Percentiles rank a stretch among this genome's conserved stretches.
phyloP scores from a whole-genome alignment of 2,888 invertebrate species.

The Elegia similella region DNA sequence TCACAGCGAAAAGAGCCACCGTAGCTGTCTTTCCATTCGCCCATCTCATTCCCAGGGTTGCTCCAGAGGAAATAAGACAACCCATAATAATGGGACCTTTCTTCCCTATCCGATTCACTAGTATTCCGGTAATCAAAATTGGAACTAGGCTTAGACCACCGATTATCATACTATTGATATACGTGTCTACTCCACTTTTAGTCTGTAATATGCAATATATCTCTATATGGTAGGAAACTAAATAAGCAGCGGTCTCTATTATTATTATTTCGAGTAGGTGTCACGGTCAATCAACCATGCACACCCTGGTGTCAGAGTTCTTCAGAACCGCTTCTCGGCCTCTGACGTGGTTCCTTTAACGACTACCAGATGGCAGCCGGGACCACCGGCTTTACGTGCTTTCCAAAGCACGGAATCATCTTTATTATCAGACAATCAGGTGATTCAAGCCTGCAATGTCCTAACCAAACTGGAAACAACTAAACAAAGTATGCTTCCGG shows the following conservation, averaged over 20 bases:
- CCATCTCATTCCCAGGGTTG: slow-evolving; percentile 45
- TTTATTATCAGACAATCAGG: no score
- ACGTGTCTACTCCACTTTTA: slow-evolving; percentile 56
- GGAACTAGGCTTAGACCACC: slow-evolving; percentile 50
- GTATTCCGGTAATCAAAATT: slow-evolving; percentile 44
- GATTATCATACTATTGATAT: slow-evolving; percentile 64
- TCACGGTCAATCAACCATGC: no score
- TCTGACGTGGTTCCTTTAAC: no score
- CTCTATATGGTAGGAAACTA: neutral
- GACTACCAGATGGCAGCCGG: no score
- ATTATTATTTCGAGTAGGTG: no score
- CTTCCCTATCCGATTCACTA: slow-evolving; percentile 60
- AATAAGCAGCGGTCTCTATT: neutral
- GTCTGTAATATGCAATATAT: slow-evolving; percentile 39
- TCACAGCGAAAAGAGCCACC: slow-evolving; percentile 47
- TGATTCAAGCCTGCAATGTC: no score
- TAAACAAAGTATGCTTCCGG: no score
- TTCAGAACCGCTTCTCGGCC: no score
- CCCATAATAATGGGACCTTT: slow-evolving; percentile 42
- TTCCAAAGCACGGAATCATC: no score
- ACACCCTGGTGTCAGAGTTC: no score
- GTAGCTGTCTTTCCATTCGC: slow-evolving; percentile 44
- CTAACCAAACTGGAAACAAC: no score
- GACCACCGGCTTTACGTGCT: no score
- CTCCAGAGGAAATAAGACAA: slow-evolving; percentile 35